Base-by-base conservation (phyloP, 2,113 vertebrate species). In the Dolichallabes microphthalmus region DNA sequence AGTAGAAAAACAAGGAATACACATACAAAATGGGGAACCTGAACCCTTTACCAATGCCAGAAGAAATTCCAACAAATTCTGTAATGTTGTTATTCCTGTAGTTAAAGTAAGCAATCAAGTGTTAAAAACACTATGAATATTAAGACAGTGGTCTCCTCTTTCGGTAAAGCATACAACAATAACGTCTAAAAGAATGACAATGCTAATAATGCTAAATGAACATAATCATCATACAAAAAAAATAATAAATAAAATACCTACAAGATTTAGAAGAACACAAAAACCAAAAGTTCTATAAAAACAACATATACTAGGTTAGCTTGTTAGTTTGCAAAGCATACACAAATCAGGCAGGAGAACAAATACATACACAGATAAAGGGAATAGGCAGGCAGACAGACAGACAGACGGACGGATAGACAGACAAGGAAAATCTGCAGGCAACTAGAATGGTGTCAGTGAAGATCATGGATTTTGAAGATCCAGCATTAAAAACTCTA, bases 261-360 rank as follows among this genome's bases (percentile, higher is more conserved):
- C 50, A 55, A 30, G 19, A 58, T 27, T 69, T n/a, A 78, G 30
- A 15, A 79, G 10, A 74, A 68, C 58, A 4, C 10, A 60, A 4
- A 60, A 64, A 66, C 52, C 39, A 78, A 53, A 19, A 25, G 60
- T 20, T 13, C 76, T 0, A 86, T 45, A 27, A 90, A 57, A 80
- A 63, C 7, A 80, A 73, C 32, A 86, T 66, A 80, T 63, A 73
- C 11, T 17, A 32, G 25, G 84, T 94, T 92, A 94, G 90, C 87
- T 50, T 53, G 30, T 94, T 92, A 94, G 91, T 87, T 80, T 27
- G n/a, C 52, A 64, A 17, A 74, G 71, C 83, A 82, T 86, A 83
- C 71, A 66, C 19, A 69, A 14, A 85, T 32, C 20, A 57, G 61
- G 69, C 58, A 80, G 20, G 52, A 58, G 58, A 12, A 69, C 80